Evolutionary conservation across 2,113 vertebrate genomes (phyloP).

Genomic region (Cynopterus brachyotis): DNA sequence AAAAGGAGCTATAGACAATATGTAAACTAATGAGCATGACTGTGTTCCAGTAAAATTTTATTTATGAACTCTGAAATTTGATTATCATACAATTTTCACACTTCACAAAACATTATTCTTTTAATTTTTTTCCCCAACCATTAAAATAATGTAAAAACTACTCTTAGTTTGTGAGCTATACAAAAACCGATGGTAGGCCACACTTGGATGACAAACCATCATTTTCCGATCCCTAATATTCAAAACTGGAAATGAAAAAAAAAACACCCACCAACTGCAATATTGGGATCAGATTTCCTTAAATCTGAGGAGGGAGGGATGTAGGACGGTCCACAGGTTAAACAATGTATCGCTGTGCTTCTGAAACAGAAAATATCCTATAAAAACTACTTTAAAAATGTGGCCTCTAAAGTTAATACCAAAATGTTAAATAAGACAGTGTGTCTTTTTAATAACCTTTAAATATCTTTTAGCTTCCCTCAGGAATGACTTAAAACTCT

Average conservation of each 20-base stretch:
- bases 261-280: neutral
- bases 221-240: neutral
- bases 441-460: constrained; percentile 24
- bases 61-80: constrained; percentile 4
- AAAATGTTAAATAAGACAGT: constrained; percentile 36
- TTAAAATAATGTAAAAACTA: neutral
- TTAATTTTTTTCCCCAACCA: neutral
- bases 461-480: constrained; percentile 26
- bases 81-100: neutral
- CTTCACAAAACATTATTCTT: constrained; percentile 16
- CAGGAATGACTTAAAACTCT: neutral
- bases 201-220: neutral
- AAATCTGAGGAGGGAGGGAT: neutral
- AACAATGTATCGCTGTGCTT: neutral
- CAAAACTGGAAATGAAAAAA: neutral
- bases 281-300: neutral
- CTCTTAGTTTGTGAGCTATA: neutral
- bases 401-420: constrained; percentile 11
- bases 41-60: constrained; percentile 20
- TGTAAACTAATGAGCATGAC: neutral
- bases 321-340: neutral
- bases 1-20: neutral
- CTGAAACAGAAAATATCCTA: constrained; percentile 16
- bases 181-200: neutral
- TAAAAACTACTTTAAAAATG: neutral